Base-by-base conservation (phyloP, 2,888 invertebrate species). In the Morpho achilles region DNA sequence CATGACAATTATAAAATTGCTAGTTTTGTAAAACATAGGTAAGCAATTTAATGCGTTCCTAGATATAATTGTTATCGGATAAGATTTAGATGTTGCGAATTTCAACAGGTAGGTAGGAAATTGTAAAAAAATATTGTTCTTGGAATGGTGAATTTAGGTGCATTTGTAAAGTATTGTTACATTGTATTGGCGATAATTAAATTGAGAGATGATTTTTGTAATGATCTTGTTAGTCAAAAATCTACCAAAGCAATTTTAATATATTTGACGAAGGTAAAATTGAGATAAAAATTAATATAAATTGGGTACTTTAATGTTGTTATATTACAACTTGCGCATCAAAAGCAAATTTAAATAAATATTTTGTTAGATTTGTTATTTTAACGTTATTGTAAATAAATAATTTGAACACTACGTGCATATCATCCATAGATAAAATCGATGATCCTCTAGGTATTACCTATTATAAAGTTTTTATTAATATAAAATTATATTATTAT, bases 371-470 rank as follows among this genome's bases (percentile, higher is more conserved):
- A 80, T 77, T 82, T 82, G 82, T 84, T 85, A 79, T 81, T 71
- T 70, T 72, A 71, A 70, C 65, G 68, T 75, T 78, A 72, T 75
- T 84, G 80, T 85, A 83, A 61, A 84, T 80, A 80, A 63, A 71
- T 71, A 65, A 73, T 66, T 54, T 56, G 49, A 61, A 50, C 51
- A 57, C 53, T 59, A 59, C 67, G 68, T 72, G 79, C 85, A 87
- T 86, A 87, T 87, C 86, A 84, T 76, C 72, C 76, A 78, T 72
- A 73, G 80, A 73, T 85, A 83, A 82, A 83, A 81, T 82, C 56
- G 54, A 73, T 67, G 65, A 68, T 75, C 74, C 68, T 76, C 51
- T 57, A 55, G 50, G 53, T 32, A 32, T 44, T 58, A 72, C 71
- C 41, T 76, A 66, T 75, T 73, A 72, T 71, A 55, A 68, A 72